phyloP scores from a whole-genome alignment of 2,113 vertebrate species.

The Pampusana beccarii region DNA sequence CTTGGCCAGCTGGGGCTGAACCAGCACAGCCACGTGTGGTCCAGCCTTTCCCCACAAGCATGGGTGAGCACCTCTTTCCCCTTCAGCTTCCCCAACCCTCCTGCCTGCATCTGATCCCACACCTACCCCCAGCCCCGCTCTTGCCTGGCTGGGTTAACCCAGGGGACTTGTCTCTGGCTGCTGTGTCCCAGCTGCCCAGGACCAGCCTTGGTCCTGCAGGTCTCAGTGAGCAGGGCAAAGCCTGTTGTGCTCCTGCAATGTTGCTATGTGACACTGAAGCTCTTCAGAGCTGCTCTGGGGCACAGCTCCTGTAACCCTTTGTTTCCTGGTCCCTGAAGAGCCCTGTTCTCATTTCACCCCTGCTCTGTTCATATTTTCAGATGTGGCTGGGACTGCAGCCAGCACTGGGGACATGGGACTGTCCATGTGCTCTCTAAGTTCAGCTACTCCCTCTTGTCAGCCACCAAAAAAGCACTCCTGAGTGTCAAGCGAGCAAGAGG shows the following conservation, averaged over 20 bases:
- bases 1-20: neutral
- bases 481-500: neutral
- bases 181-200: neutral
- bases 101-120: neutral
- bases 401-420: rapidly evolving
- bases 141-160: neutral
- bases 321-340: neutral
- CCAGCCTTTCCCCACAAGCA: no score
- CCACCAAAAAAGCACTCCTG: neutral
- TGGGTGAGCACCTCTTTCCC: neutral
- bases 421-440: neutral
- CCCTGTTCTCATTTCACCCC: neutral
- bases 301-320: neutral
- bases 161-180: rapidly evolving
- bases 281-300: neutral
- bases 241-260: neutral
- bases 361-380: neutral
- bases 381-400: neutral
- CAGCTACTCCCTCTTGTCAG: neutral
- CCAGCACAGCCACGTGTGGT: rapidly evolving
- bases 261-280: slow-evolving; percentile 36
- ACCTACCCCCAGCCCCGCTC: neutral
- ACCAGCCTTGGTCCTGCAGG: neutral
- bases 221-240: neutral
- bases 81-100: neutral